These are phyloP conservation scores for Lasioglossum leucozonium DNA, from an alignment of 2,888 invertebrate genomes.

Conservation along the genomic window DNA sequence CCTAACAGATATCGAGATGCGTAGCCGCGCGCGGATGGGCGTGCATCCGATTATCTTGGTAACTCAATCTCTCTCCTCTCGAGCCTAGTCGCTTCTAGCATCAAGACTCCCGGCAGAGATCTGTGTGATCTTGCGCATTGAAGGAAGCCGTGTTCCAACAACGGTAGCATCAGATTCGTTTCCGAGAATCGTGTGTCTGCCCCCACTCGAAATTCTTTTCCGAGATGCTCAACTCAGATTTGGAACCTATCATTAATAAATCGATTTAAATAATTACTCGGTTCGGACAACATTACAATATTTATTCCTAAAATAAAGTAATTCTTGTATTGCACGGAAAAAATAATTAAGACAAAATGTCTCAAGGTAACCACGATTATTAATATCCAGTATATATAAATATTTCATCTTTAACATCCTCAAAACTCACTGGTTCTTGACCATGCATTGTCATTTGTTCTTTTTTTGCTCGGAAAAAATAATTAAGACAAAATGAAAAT, in stretches of 20 bases:
- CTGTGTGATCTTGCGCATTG: conserved; percentile 54
- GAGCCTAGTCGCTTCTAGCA: conserved; percentile 65
- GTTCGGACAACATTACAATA: neutral
- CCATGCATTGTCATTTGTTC: conserved; percentile 95
- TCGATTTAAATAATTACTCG: neutral
- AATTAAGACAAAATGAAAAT: conserved; percentile 96
- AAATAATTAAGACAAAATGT: too few relatives aligned
- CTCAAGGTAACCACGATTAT: too few relatives aligned
- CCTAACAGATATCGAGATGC: conserved; percentile 74
- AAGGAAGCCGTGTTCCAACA: conserved; percentile 50
- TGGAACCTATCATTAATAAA: neutral
- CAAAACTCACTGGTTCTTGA: conserved; percentile 95
- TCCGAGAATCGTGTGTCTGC: conserved; percentile 36
- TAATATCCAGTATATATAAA: too few relatives aligned
- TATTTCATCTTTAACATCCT: conserved; percentile 98
- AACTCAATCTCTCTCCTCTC: conserved; percentile 81
- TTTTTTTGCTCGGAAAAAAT: conserved; percentile 96
- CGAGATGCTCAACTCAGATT: neutral
- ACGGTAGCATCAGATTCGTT: conserved; percentile 43
- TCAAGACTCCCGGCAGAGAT: conserved; percentile 42
- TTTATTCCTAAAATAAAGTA: too few relatives aligned
- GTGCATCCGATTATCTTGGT: conserved; percentile 82
- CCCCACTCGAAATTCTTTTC: conserved; percentile 20
- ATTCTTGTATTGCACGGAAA: too few relatives aligned
- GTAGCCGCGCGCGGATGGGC: conserved; percentile 76